Base-by-base conservation (phyloP, 2,888 invertebrate genomes). In the Mesorhabditis belari region DNA sequence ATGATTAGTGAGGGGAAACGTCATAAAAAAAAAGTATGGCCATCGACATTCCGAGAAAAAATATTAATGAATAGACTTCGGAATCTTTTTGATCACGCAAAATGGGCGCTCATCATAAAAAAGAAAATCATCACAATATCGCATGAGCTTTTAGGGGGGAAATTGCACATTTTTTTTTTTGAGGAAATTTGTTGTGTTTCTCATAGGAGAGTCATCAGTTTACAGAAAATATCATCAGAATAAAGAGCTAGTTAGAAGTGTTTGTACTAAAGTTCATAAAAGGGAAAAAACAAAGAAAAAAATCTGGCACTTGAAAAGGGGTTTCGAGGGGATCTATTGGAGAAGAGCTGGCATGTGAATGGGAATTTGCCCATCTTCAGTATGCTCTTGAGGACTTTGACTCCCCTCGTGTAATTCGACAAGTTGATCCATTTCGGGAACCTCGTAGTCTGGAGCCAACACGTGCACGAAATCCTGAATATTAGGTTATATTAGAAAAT, bases 371-470 rank as follows among this genome's bases (percentile, higher is more conserved):
- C 50, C 44, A 28, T 56, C 61, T 26, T 54, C 61, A 27, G 50
- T 51, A 49, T 63, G 63, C 19, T 51, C 29, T 23, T 61, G 49
- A 3, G 52, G 55, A 3, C 57, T 50, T 54, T 23, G 26, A 54
- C 17, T 17, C 24, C 61, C 58, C 25, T 64, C 61, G 24, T 60
- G 56, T 1, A 67, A 61, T 19, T 52, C 28, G 9, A 68, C 64
- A 12, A 73, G 59, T 24, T 60, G 55, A 1, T 60, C 61, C 2
- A 61, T 61, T 35, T 68, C 70, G 5, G 71, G 71, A 24, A 73
- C 59, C 49, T 73, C 73, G 62, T 73, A 73, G 21, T 73, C 73
- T 21, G 73, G 73, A 28, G 71, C 68, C 50, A 73, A 60, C 12
- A 63, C 59, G 24, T 69, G 71, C 0, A 73, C 63, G 29, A 71